These are phyloP conservation scores for Alectoris magna DNA, from an alignment of 2,797 vertebrate species.

Conservation along the genomic window DNA sequence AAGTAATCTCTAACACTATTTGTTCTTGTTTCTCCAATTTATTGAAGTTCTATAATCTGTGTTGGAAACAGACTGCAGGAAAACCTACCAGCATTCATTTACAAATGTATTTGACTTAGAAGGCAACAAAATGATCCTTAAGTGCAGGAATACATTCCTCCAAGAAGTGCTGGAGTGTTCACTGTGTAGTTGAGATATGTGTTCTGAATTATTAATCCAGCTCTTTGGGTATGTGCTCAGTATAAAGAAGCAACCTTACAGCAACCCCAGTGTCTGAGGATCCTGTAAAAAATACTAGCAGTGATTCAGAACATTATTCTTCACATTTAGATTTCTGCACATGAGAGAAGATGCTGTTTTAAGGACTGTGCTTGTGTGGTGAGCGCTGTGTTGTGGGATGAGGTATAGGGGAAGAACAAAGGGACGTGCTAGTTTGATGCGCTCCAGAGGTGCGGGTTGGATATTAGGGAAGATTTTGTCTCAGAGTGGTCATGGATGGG, in stretches of 20 bases:
- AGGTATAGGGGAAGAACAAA: neutral
- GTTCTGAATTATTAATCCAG: neutral
- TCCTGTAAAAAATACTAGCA: neutral
- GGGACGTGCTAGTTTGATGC: neutral
- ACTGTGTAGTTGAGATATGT: neutral
- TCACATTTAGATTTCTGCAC: accelerated
- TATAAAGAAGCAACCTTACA: neutral
- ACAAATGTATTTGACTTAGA: neutral
- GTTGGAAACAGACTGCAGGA: neutral
- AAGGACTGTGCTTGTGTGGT: accelerated
- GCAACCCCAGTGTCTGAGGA: accelerated
- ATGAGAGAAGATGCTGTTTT: neutral
- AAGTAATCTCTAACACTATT: neutral
- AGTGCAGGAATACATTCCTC: neutral
- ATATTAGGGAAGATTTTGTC: no score
- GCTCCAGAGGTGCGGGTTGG: no score
- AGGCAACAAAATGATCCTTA: constrained; percentile 1
- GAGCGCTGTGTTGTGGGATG: accelerated
- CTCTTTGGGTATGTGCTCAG: neutral
- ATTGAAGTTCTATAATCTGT: neutral
- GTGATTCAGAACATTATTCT: neutral
- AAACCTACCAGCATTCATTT: neutral
- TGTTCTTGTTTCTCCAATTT: neutral
- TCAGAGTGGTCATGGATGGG: neutral
- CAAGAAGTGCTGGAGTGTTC: neutral